Evolutionary conservation across 2,888 invertebrate species (phyloP), one percentile per base, ranked within the genome.

Genomic region (Tetragonisca angustula): DNA sequence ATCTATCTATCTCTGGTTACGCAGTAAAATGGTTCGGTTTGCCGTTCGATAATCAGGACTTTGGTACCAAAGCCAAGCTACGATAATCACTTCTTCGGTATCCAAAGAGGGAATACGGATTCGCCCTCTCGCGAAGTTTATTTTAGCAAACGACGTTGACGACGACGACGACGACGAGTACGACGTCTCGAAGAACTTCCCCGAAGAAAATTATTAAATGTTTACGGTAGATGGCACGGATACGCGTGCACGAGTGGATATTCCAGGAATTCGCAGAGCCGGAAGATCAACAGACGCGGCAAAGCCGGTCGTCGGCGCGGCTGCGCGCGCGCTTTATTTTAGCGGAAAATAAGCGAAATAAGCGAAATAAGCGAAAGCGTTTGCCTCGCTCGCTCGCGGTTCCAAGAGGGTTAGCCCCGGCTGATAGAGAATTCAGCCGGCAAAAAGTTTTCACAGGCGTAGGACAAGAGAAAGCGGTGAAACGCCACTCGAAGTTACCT

Each of bases 401-500:
- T 77, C 52, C 52, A 62, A 9, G 3, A 17, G 43, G 56, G 79
- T 36, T 50, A 59, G 59, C 64, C 56, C 74, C 13, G 75, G 62
- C 62, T 73, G 79, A 76, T 70, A 79, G 80, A 68, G 83, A 75
- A 74, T 79, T 76, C 82, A 71, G 27, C 77, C 70, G 81, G 81
- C 84, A 87, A 89, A 89, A 89, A 89, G 88, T 89, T 89, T 74
- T 70, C 9, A 54, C 65, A 65, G 43, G 79, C 75, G 74, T 65
- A 72, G 43, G 83, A 82, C 36, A 76, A 72, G 81, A 64, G 77
- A 79, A 72, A 71, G 77, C 74, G 85, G 75, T 61, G 85, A 78
- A 86, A 83, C 85, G 82, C 52, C 74, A 69, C 82, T 78, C 77
- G 82, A 65, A 83, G 76, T 79, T 81, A 84, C 67, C 89, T 88